Evolutionary conservation across 2,113 vertebrate genomes (phyloP).

Genomic region (Chloroceryle aenea): DNA sequence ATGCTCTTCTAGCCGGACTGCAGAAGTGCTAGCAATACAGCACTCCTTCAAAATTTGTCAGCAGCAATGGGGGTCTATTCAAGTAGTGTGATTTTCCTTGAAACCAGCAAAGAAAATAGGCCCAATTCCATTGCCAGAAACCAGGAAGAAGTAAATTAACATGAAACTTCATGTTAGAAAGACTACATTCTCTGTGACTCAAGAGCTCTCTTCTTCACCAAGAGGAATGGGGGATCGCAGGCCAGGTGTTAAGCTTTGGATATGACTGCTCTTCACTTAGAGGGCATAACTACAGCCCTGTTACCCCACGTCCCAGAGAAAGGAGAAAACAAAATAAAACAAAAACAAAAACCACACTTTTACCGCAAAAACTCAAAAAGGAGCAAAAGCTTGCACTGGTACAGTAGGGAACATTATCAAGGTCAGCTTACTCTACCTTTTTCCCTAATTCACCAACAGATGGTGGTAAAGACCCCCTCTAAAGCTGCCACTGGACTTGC

Average conservation of each 20-base stretch:
- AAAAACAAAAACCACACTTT: not conserved
- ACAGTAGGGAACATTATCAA: not conserved
- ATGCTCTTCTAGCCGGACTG: not conserved
- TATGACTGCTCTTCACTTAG: not conserved
- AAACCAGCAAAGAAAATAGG: not conserved
- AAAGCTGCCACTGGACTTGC: not conserved
- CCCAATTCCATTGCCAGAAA: not conserved
- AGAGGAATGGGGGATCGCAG: not conserved
- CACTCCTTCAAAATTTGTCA: not conserved
- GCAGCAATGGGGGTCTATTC: not conserved
- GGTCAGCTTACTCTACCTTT: conserved; percentile 29
- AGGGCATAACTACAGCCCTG: not conserved
- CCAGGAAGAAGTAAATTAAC: not conserved
- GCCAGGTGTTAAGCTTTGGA: not conserved
- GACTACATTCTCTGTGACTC: not conserved
- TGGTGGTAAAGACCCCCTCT: conserved; percentile 60
- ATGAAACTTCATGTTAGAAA: not conserved
- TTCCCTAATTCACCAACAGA: conserved; percentile 49
- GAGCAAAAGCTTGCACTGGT: not conserved
- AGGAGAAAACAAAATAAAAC: not conserved
- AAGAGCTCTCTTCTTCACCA: not conserved
- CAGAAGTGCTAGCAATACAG: not conserved
- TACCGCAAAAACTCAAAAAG: not conserved
- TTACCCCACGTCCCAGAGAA: not conserved
- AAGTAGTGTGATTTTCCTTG: not conserved